Conservation (phyloP, 2,797 vertebrate genomes). For the Rousettus madagascariensis region DNA sequence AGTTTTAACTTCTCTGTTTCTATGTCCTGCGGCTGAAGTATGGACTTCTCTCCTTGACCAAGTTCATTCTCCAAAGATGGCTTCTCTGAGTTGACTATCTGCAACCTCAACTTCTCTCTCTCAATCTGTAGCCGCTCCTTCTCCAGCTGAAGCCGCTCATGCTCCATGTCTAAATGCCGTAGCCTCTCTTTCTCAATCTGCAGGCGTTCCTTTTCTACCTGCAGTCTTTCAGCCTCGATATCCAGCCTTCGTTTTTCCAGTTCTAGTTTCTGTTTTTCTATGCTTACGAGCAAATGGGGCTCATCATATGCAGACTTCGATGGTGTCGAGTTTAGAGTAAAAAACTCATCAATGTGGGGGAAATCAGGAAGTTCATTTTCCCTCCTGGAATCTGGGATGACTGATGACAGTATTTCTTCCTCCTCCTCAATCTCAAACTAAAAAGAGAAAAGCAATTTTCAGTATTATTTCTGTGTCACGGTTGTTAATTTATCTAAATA, state of each 20-base stretch:
- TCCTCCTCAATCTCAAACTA: slow-evolving; percentile 93
- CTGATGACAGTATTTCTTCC: slow-evolving; percentile 92
- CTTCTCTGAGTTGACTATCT: slow-evolving; percentile 82
- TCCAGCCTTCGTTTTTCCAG: slow-evolving; percentile 93
- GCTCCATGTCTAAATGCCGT: slow-evolving; percentile 89
- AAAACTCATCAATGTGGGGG: slow-evolving; percentile 90
- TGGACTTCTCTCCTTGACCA: slow-evolving; percentile 82
- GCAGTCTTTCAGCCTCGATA: slow-evolving; percentile 92
- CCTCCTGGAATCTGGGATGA: slow-evolving; percentile 91
- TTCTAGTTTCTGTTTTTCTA: slow-evolving; percentile 94
- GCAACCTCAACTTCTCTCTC: slow-evolving; percentile 87
- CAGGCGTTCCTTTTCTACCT: slow-evolving; percentile 93
- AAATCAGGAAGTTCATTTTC: slow-evolving; percentile 91
- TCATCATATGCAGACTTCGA: slow-evolving; percentile 88
- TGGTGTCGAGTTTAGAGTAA: slow-evolving; percentile 89
- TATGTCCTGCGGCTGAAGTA: slow-evolving; percentile 88
- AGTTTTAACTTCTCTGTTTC: slow-evolving; percentile 93
- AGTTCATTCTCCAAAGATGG: slow-evolving; percentile 84
- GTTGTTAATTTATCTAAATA: neutral
- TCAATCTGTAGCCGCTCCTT: slow-evolving; percentile 91
- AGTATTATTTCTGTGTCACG: slow-evolving; percentile 27
- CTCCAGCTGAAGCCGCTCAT: slow-evolving; percentile 90
- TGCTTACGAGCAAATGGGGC: slow-evolving; percentile 87
- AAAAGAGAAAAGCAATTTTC: slow-evolving; percentile 28
- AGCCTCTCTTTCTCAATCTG: slow-evolving; percentile 92